Evolutionary conservation across 2,113 vertebrate species (phyloP), one percentile per base, ranked within the genome.

Genomic region (Zapus hudsonius): DNA sequence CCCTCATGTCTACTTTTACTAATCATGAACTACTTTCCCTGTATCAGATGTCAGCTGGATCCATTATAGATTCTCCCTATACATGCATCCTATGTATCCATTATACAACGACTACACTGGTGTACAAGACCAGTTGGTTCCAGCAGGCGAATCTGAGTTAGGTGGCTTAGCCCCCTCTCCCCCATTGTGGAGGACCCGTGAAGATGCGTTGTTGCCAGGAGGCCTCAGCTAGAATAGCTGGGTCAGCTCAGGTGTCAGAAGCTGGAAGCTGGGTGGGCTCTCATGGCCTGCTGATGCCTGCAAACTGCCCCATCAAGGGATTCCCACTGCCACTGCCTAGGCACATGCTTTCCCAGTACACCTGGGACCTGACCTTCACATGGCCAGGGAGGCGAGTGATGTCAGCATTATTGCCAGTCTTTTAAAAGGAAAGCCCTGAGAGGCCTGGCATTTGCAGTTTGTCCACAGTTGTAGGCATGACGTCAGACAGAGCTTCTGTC

Each of bases 271-370:
- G 47, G 16, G 66, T n/a, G n/a, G n/a, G n/a, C n/a, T n/a, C 0
- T 0, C 4, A 0, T 1, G 16, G 2, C 4, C 63, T 2, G 40
- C 61, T 25, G 52, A 67, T 75, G 19, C 52, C 11, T 70, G 92
- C 67, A 19, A 47, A 76, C 55, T 55, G 5, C 25, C 59, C 78
- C 42, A 33, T 27, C 31, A 20, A 23, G 36, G 15, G 72, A 55
- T 0, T 0, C 40, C 31, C 0, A 1, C 31, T 55, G 70, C 23
- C 1, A 0, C 19, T 13, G 33, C 11, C 0, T 7, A 15, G 15
- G 47, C 22, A 0, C 57, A 38, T 33, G 27, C 27, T 19, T 74
- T 61, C 55, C 52, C 16, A 2, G 40, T 2, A 10, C 1, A 0
- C 16, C n/a, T 63, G 22, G n/a, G 27, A 1, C 13, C 23, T 10